A percentile compares a stretch with the other conserved stretches of the same genome.
phyloP scores from a whole-genome alignment of 1,140 invertebrate species.

The Dinothrombium tinctorium region DNA sequence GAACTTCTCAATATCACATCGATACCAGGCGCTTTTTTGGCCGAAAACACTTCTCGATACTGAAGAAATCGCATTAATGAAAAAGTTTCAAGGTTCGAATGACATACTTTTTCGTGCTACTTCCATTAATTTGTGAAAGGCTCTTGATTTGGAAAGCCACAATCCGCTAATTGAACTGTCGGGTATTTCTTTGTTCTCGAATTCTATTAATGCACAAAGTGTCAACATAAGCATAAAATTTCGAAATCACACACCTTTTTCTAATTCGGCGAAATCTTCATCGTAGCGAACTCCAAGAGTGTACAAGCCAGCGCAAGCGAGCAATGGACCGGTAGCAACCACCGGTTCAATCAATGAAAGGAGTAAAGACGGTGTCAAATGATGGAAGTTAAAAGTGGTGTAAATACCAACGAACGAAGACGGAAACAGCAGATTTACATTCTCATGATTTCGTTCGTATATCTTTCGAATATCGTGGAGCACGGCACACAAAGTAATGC shows the following conservation, averaged over 20 bases:
- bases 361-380: not conserved
- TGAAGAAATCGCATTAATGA: not conserved
- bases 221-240: no score
- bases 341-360: not conserved
- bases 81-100: not conserved
- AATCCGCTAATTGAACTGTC: no score
- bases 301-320: not conserved
- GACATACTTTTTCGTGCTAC: no score
- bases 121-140: no score
- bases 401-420: not conserved
- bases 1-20: not conserved
- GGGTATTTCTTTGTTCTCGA: no score
- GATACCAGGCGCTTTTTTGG: not conserved
- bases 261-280: no score
- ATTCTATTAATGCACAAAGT: no score
- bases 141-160: no score
- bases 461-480: not conserved
- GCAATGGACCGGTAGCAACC: not conserved
- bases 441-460: no score
- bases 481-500: slow-evolving; percentile 16
- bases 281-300: not conserved
- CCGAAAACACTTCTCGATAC: not conserved
- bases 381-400: not conserved
- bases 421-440: not conserved
- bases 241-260: no score